Evolutionary conservation across 2,113 vertebrate species (phyloP).

Genomic region (Cephalopholis sonnerati): DNA sequence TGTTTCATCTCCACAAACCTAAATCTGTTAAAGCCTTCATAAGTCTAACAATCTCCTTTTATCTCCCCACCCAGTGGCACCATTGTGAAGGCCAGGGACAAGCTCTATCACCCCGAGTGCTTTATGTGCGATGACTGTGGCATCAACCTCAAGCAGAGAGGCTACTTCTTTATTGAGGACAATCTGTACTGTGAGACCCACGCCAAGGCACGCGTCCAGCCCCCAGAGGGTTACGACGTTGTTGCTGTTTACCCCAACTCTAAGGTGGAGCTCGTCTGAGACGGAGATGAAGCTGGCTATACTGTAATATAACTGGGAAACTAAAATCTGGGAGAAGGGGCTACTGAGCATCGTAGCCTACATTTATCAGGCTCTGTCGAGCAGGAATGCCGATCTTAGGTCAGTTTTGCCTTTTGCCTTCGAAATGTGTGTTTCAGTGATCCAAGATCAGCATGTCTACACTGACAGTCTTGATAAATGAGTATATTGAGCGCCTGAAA

Average conservation of each 20-base stretch:
- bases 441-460: slow-evolving; percentile 51
- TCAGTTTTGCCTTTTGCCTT: slow-evolving; percentile 36
- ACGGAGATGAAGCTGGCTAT: not conserved
- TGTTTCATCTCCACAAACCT: not conserved
- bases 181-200: slow-evolving; percentile 96
- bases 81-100: slow-evolving; percentile 97
- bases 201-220: slow-evolving; percentile 94
- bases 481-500: slow-evolving; percentile 41
- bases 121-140: slow-evolving; percentile 97
- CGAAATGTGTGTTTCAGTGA: slow-evolving; percentile 27
- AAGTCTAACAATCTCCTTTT: not conserved
- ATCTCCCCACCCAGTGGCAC: slow-evolving; percentile 86
- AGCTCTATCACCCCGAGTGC: slow-evolving; percentile 97
- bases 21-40: not conserved
- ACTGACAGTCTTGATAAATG: slow-evolving; percentile 43
- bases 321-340: slow-evolving; percentile 27
- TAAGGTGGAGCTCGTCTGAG: slow-evolving; percentile 94
- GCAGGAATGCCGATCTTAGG: slow-evolving; percentile 49
- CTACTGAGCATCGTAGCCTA: slow-evolving; percentile 32
- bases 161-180: slow-evolving; percentile 98
- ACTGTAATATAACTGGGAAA: slow-evolving; percentile 33
- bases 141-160: slow-evolving; percentile 94
- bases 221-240: slow-evolving; percentile 97
- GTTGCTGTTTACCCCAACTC: slow-evolving; percentile 99
- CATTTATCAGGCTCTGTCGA: slow-evolving; percentile 47